Evolutionary conservation across 1,140 invertebrate genomes (phyloP).

Genomic region (Calephelis virginiensis): DNA sequence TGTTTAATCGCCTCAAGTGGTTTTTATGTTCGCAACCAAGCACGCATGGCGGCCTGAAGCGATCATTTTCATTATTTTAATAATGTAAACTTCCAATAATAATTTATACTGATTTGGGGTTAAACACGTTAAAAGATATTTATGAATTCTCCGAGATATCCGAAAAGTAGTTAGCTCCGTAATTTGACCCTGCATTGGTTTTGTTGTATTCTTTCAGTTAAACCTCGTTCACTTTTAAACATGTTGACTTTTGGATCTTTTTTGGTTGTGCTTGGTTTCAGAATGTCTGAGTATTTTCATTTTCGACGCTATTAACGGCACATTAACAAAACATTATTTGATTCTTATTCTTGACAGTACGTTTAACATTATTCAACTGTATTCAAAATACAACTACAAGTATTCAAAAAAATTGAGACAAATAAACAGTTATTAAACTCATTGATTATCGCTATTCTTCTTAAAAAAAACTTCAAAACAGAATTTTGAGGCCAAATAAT

Average conservation of each 20-base stretch:
- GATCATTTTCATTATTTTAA: slow-evolving; percentile 79
- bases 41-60: slow-evolving; percentile 69
- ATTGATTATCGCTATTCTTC: no score
- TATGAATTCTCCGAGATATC: slow-evolving; percentile 64
- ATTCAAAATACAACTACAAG: no score
- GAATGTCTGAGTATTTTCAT: background rate
- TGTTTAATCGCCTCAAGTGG: slow-evolving; percentile 77
- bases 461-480: no score
- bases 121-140: slow-evolving; percentile 65
- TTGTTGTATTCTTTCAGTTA: slow-evolving; percentile 41
- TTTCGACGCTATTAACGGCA: no score
- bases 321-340: no score
- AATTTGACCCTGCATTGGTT: slow-evolving; percentile 57
- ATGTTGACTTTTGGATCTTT: slow-evolving; percentile 6
- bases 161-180: slow-evolving; percentile 52
- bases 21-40: slow-evolving; percentile 73
- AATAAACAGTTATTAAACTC: no score
- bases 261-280: background rate
- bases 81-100: slow-evolving; percentile 78
- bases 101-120: slow-evolving; percentile 76
- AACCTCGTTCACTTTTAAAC: slow-evolving; percentile 21
- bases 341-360: no score
- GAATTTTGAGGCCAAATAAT: no score
- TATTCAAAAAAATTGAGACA: no score
- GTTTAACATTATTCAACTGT: no score